Conservation (phyloP, 2,888 invertebrate genomes). For the Ectemnius cavifrons region DNA sequence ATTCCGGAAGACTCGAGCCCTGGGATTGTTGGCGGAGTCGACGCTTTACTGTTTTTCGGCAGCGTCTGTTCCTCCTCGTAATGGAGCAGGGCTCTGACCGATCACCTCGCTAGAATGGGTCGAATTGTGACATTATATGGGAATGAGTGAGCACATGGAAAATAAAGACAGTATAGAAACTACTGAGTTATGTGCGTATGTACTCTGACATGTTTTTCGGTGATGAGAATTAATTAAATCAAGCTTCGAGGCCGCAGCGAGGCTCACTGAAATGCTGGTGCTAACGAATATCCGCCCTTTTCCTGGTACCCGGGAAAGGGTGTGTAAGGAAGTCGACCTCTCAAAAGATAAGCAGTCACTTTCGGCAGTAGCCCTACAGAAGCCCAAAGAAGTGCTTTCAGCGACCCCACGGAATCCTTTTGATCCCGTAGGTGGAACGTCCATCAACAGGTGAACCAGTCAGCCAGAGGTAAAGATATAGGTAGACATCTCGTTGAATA, state of each 20-base stretch:
- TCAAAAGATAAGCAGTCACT: conserved; percentile 25
- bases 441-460: conserved; percentile 74
- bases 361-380: conserved; percentile 23
- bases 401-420: conserved; percentile 49
- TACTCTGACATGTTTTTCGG: background rate
- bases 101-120: too few species aligned
- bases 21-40: background rate
- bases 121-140: too few species aligned
- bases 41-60: background rate
- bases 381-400: conserved; percentile 39
- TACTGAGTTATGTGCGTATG: too few species aligned
- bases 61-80: too few species aligned
- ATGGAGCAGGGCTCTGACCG: too few species aligned
- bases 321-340: conserved; percentile 43
- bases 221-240: background rate
- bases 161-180: too few species aligned
- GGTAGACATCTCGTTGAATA: conserved; percentile 52
- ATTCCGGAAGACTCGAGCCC: conserved; percentile 9
- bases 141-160: too few species aligned
- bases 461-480: conserved; percentile 54
- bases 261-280: conserved; percentile 41
- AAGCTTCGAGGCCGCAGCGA: background rate
- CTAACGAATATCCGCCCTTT: background rate
- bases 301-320: conserved; percentile 27
- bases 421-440: conserved; percentile 62